A percentile compares a stretch with the other conserved stretches of the same genome.
Conservation (phyloP, 2,797 vertebrate genomes). For the Anabas testudineus region DNA sequence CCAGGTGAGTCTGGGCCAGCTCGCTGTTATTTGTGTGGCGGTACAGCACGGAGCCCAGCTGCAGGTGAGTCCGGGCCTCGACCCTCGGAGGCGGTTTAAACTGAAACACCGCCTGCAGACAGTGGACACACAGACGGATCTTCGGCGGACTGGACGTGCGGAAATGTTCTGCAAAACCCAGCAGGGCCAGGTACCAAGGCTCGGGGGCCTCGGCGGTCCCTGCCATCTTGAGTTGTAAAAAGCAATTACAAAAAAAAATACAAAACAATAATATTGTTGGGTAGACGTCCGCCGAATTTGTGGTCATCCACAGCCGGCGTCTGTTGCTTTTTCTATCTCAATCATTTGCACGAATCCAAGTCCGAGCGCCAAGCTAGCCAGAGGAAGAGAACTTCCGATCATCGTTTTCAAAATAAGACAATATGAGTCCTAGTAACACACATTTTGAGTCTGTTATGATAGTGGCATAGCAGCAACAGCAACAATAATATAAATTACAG, state of each 20-base stretch:
- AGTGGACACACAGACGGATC: conserved; percentile 93
- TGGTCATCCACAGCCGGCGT: not conserved
- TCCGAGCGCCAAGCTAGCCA: not conserved
- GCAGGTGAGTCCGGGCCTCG: conserved; percentile 92
- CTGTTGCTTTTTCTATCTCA: not conserved
- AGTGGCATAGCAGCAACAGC: not conserved
- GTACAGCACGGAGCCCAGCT: conserved; percentile 93
- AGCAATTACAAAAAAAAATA: conserved; percentile 37
- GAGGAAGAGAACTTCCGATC: conserved; percentile 4
- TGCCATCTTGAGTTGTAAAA: conserved; percentile 69
- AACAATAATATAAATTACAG: not conserved
- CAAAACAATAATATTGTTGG: not conserved
- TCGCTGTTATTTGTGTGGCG: conserved; percentile 95
- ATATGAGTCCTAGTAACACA: not conserved
- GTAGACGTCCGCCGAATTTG: not conserved
- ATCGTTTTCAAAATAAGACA: conserved; percentile 23
- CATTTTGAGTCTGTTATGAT: not conserved
- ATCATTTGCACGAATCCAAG: conserved; percentile 3
- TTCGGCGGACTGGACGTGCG: conserved; percentile 93
- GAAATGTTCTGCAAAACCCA: conserved; percentile 93
- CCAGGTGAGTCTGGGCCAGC: conserved; percentile 90
- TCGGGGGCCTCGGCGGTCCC: conserved; percentile 85
- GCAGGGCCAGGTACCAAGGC: conserved; percentile 90
- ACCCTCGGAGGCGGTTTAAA: conserved; percentile 91
- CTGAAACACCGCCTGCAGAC: conserved; percentile 92